Base-by-base conservation (phyloP, 2,888 invertebrate species). In the Hypomecis atomaria region DNA sequence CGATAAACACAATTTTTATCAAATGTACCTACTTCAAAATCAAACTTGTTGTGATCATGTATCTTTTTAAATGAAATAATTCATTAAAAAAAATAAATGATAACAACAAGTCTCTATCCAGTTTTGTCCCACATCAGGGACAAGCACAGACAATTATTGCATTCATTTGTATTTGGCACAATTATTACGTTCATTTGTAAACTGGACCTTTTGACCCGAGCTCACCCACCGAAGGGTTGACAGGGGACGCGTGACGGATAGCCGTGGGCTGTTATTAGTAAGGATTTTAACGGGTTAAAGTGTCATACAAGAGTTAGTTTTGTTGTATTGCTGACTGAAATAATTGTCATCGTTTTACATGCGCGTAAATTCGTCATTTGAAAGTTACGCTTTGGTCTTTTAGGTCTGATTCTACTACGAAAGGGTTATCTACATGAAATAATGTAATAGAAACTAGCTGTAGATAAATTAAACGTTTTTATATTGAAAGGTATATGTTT, bases 161-260 rank as follows among this genome's bases (percentile, higher is more conserved):
- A 86, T 92, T 92, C 92, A 90, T 92, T 92, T 92, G 84, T 84
- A 90, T 90, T 89, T 88, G 83, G 87, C 91, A 91, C 89, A 91
- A 92, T 92, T 90, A 92, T 92, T 92, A 79, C 90, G 86, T 92
- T 92, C 92, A 89, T 92, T 92, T 92, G 84, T 84, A 89, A 88
- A 89, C 78, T 78, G 81, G 81, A 79, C 78, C 78, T 79, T 79
- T 75, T 81, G 82, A 81, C 85, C 84, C 79, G 71, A 76, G 74
- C 77, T 73, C 74, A 77, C 76, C 72, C 78, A 64, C 64, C 69
- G 75, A 82, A 88, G 88, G 89, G 89, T 87, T 89, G 82, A 82
- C 76, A 78, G 71, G 76, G 84, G 79, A 74, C 75, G 76, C 82
- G 85, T 88, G 88, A 89, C 87, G 79, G 82, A 89, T 85, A 81